Percentiles rank a stretch among this genome's conserved stretches.
Conservation (phyloP, 1,140 invertebrate genomes). For the Plodia interpunctella region DNA sequence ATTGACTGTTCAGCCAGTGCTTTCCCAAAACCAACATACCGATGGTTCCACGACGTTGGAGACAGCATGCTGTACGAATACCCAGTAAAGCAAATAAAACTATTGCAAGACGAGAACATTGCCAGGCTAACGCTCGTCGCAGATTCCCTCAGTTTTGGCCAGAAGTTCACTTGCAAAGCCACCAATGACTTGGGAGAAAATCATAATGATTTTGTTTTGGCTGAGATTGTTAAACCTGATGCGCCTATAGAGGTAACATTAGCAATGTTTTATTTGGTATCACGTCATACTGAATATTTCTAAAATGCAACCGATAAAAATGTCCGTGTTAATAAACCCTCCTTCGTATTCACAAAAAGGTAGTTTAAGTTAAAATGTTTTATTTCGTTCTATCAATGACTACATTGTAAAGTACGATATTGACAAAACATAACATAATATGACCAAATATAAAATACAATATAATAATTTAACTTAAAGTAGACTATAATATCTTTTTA, state of each 20-base stretch:
- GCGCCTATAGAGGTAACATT: constrained; percentile 36
- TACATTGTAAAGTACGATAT: no score
- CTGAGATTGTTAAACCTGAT: constrained; percentile 39
- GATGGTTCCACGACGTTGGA: constrained; percentile 44
- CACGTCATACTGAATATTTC: no score
- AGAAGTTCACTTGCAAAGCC: constrained; percentile 42
- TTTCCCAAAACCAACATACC: constrained; percentile 44
- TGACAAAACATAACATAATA: no score
- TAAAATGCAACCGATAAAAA: no score
- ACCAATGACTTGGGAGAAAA: constrained; percentile 38
- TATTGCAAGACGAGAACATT: constrained; percentile 31
- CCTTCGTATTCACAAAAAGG: no score
- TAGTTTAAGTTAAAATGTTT: no score
- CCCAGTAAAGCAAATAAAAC: constrained; percentile 32
- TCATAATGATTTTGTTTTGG: constrained; percentile 34
- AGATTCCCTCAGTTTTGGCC: constrained; percentile 28
- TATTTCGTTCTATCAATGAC: no score
- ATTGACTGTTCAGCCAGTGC: constrained; percentile 43
- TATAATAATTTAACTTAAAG: no score
- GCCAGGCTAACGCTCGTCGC: constrained; percentile 32
- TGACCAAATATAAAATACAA: no score
- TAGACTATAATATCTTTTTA: no score
- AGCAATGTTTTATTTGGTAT: not conserved
- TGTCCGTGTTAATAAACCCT: no score
- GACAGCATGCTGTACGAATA: constrained; percentile 35